Evolutionary conservation across 2,888 invertebrate genomes (phyloP), one percentile per base, ranked within the genome.

Genomic region (Cheilosia pagana): DNA sequence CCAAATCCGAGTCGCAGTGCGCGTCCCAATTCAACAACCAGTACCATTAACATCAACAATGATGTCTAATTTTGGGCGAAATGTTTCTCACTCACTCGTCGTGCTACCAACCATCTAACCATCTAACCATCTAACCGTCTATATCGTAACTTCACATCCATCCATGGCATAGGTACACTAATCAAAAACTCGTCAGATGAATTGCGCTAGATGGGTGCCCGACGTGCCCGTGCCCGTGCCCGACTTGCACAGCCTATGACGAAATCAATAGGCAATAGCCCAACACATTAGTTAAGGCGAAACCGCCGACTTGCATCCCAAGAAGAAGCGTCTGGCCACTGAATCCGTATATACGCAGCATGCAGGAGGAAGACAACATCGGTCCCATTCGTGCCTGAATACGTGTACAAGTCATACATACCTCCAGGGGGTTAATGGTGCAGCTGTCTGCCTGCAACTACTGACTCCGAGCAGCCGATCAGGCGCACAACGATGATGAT

Each of bases 41-140:
- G 72, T 74, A 62, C 78, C 78, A 82, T 83, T 68, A 78, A 68
- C 82, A 63, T 74, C 71, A 74, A 71, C 63, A 75, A 74, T 70
- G 57, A 74, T 83, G 78, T 78, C 74, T 83, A 78, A 83, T 83
- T 83, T 83, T 75, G 74, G 79, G 74, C 60, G 31, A 70, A 65
- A 79, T 75, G 68, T 75, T 79, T 63, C 53, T 83, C 83, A 75
- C 79, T 78, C 57, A 62, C 53, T 67, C 12, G 35, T 35, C 45
- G 21, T 55, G 71, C 77, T 67, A 28, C 28, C 28, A 28, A 55
- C 67, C 77, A 76, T 52, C 57, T 28, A 59, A 70, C 35, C 75
- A 5, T 81, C 81, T 57, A 75, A 60, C 71, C 76, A 81, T 55
- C 55, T 35, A 57, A 65, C 35, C 70, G 35, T 81, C 81, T 59